Percentiles rank a stretch among this genome's conserved stretches.
Conservation (phyloP, 2,888 invertebrate genomes). For the Lomographa bimaculata region DNA sequence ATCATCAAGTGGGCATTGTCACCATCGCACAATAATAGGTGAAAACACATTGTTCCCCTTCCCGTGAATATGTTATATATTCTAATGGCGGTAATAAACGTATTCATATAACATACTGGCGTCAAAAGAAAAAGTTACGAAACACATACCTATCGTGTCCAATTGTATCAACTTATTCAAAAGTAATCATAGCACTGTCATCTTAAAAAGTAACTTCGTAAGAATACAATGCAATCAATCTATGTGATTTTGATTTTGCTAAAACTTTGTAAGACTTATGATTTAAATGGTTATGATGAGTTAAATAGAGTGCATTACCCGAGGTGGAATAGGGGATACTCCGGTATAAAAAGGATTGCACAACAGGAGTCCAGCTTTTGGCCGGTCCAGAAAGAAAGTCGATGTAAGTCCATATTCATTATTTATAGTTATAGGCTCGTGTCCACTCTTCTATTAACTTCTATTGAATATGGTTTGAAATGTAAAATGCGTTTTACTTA, state of each 20-base stretch:
- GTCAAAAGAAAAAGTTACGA: slow-evolving; percentile 10
- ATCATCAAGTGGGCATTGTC: slow-evolving; percentile 54
- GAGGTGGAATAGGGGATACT: slow-evolving; percentile 36
- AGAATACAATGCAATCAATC: no score
- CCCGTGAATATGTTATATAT: slow-evolving; percentile 34
- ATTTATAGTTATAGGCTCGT: slow-evolving; percentile 2
- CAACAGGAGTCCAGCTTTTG: slow-evolving; percentile 52
- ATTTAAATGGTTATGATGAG: slow-evolving; percentile 34
- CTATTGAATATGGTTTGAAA: no score
- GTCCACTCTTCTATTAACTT: no score
- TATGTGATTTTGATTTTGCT: slow-evolving; percentile 32
- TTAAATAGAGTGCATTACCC: slow-evolving; percentile 34
- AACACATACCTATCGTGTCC: not conserved
- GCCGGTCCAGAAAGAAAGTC: slow-evolving; percentile 64
- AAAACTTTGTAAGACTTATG: slow-evolving; percentile 42
- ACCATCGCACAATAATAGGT: slow-evolving; percentile 43
- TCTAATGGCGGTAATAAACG: slow-evolving; percentile 19
- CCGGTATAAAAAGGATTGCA: slow-evolving; percentile 31
- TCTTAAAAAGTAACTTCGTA: no score
- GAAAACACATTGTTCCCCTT: slow-evolving; percentile 49
- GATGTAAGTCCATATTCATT: no score
- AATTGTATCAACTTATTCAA: not conserved
- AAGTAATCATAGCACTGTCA: slow-evolving; percentile 10
- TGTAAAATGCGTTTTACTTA: no score
- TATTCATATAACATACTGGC: slow-evolving; percentile 19